Base-by-base conservation (phyloP, 2,113 vertebrate species). In the Cyanoramphus novaezelandiae region DNA sequence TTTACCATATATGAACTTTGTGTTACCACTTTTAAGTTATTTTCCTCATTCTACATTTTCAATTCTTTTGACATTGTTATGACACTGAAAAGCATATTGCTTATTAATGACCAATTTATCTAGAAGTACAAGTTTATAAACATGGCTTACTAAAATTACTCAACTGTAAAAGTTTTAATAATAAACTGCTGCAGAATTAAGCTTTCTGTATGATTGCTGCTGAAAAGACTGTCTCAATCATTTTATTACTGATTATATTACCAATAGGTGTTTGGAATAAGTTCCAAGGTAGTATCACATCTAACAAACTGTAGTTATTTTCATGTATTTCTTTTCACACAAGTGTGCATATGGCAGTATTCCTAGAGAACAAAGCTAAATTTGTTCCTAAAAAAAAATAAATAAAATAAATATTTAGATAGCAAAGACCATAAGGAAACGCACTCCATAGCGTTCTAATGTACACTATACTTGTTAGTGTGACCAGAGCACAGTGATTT, bases 381-480 rank as follows among this genome's bases (percentile, higher is more conserved):
- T 29, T 20, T 83, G 10, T 37, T 72, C 33, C 52, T 62, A 12
- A 57, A 21, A 57, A 37, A 35, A 28, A 6, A 39, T 31, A 12
- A 33, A 19, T 20, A 19, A 2, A 21, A 8, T 33, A 55, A 55
- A 24, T 9, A 55, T 55, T 33, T 0, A 70, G 14, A 46, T 10
- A 25, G 9, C 20, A 68, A 81, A 80, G 29, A 69, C 59, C 13
- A 70, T 5, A 23, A 35, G 35, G 33, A 63, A 74, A 88, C 5
- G 24, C 39, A 35, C 13, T 47, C 27, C 27, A 27, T 2, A 60
- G 31, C 0, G 0, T 35, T 25, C 23, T 5, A 39, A 46, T 2
- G 2, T 4, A 47, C 46, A n/a, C 31, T 44, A 37, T 33, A 50
- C 60, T 44, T 4, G 57, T 59, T 63, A 11, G 24, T n/a, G 24